These are phyloP conservation scores for Tipula lateralis DNA, from an alignment of 2,888 invertebrate genomes.

Conservation along the genomic window DNA sequence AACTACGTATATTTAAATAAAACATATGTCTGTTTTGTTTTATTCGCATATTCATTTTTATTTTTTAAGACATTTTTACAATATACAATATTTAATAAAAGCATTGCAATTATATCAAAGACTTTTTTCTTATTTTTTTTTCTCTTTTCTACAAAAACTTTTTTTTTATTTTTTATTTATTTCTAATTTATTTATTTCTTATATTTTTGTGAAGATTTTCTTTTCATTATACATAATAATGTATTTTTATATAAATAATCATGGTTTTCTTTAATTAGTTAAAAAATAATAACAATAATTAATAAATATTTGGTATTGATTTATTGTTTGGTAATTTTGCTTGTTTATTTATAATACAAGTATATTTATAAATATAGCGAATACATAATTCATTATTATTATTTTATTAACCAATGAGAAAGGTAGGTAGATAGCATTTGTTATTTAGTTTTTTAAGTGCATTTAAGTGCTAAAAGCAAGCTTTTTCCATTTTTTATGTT, in stretches of 20 bases:
- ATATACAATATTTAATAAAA: conserved; percentile 30
- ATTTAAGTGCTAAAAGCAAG: conserved; percentile 24
- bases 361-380: neutral
- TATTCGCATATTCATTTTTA: conserved; percentile 26
- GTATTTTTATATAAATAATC: neutral
- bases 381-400: neutral
- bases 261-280: neutral
- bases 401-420: conserved; percentile 15
- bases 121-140: conserved; percentile 27
- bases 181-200: neutral
- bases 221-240: neutral
- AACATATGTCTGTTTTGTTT: neutral
- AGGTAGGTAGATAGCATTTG: conserved; percentile 6
- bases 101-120: conserved; percentile 27
- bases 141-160: conserved; percentile 25
- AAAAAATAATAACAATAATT: conserved; percentile 12
- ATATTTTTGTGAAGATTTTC: neutral
- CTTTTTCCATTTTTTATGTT: conserved; percentile 13
- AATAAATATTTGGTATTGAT: neutral
- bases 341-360: neutral
- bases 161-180: neutral
- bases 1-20: neutral
- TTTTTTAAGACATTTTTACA: conserved; percentile 29
- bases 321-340: neutral
- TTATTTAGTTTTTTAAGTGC: neutral